Evolutionary conservation across 2,888 invertebrate genomes (phyloP), one percentile per base, ranked within the genome.

Genomic region (Neoitamus cyanurus): DNA sequence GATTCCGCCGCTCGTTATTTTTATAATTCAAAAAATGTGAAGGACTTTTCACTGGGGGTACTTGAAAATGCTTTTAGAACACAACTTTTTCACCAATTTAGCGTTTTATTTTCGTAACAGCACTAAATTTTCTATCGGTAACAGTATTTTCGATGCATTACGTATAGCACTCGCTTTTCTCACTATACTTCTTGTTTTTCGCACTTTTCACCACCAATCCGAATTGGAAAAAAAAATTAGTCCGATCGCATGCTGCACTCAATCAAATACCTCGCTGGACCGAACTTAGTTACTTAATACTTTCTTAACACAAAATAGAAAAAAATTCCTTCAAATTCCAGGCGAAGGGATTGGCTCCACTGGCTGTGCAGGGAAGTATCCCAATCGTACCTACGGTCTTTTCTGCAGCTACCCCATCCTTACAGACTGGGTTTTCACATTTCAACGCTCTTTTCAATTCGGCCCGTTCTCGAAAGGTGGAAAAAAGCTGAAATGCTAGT

Each of bases 21-120:
- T 80, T 80, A 80, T 80, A 80, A 58, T 46, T 80, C 15, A 80
- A 80, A 80, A 48, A 80, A 58, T 80, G 30, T 58, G 80, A 80
- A 80, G 80, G 68, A 80, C 58, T 42, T 80, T 80, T 68, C 80
- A 80, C 80, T 80, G 34, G 42, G 42, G 46, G 58, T 73, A 73
- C 84, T 84, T 72, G 58, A 77, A 77, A 75, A 84, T 75, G 84
- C 30, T 84, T 84, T 75, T 84, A 75, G 75, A 84, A 84, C 58
- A 84, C 68, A 36, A 46, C 36, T 69, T 20, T 83, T 68, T 80
- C 34, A 31, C 34, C n/a, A 58, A 80, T 58, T 80, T 80, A 58
- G 28, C 36, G 42, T 70, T 83, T 70, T 69, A 83, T 69, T 83
- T 84, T 83, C 25, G 46, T 77, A 48, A 28, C 36, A 75, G 34